Conservation (phyloP, 2,888 invertebrate genomes). For the Tachina fera region DNA sequence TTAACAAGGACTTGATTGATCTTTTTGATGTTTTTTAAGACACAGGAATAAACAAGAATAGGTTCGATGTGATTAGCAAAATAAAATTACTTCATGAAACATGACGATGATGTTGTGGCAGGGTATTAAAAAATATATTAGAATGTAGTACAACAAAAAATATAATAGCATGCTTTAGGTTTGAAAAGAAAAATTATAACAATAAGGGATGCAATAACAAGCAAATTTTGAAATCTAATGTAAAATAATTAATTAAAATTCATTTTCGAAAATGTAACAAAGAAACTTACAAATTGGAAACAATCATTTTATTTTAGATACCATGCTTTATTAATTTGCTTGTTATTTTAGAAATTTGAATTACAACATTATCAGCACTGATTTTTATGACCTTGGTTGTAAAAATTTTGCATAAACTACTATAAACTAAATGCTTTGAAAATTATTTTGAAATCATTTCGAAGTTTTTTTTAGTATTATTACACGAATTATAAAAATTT, state of each 20-base stretch:
- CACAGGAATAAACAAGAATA: conserved; percentile 56
- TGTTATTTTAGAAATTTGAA: conserved; percentile 30
- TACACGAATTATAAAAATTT: conserved; percentile 41
- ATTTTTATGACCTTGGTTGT: conserved; percentile 5
- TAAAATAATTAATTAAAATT: background rate
- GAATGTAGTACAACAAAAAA: conserved; percentile 24
- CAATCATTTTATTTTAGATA: background rate
- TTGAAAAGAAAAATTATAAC: background rate
- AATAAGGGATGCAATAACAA: conserved; percentile 24
- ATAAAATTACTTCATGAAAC: conserved; percentile 2
- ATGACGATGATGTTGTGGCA: conserved; percentile 30
- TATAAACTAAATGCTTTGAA: conserved; percentile 12
- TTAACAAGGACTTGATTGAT: conserved; percentile 60
- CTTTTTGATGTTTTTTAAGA: conserved; percentile 41
- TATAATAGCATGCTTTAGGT: conserved; percentile 50
- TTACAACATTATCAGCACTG: conserved; percentile 16
- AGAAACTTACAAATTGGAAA: background rate
- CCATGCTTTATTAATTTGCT: conserved; percentile 26
- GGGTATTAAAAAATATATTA: conserved; percentile 29
- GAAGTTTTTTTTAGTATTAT: background rate
- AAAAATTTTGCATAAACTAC: conserved; percentile 32
- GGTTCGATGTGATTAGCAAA: conserved; percentile 56
- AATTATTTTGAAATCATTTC: conserved; percentile 9
- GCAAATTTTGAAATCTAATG: conserved; percentile 1
- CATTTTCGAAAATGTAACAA: background rate